Evolutionary conservation across 2,113 vertebrate genomes (phyloP).

Genomic region (Hipposideros armiger): DNA sequence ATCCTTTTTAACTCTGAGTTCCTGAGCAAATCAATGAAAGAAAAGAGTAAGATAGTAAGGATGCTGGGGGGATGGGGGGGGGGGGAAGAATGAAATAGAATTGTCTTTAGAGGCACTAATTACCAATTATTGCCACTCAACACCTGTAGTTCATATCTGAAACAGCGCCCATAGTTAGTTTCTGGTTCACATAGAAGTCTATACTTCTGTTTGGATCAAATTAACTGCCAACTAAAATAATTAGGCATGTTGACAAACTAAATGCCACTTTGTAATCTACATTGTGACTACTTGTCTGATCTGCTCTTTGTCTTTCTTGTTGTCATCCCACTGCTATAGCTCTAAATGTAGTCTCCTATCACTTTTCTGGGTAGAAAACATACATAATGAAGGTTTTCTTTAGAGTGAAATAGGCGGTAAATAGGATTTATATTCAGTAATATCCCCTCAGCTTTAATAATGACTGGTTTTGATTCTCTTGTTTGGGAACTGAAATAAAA

Average conservation of each 20-base stretch:
- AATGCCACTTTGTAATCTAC: neutral
- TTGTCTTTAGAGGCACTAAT: neutral
- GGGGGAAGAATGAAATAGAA: neutral
- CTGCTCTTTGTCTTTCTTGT: neutral
- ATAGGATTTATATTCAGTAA: constrained; percentile 61
- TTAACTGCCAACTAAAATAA: neutral
- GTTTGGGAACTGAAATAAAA: constrained; percentile 59
- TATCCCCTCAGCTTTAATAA: constrained; percentile 33
- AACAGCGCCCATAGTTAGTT: neutral
- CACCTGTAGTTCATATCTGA: neutral
- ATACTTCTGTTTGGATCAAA: neutral
- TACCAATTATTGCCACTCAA: neutral
- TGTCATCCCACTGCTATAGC: neutral
- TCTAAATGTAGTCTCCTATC: neutral
- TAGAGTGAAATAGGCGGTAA: constrained; percentile 45
- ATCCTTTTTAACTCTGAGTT: neutral
- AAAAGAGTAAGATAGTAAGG: neutral
- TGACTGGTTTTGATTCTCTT: constrained; percentile 46
- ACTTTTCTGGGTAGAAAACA: constrained; percentile 30
- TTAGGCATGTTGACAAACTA: neutral
- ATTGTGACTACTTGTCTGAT: neutral
- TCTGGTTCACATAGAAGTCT: neutral
- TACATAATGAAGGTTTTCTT: constrained; percentile 47
- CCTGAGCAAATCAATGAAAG: constrained; percentile 10
- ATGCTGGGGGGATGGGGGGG: neutral